Percentiles rank a stretch among this genome's conserved stretches.
Conservation (phyloP, 2,113 vertebrate species). For the Vireo altiloquus region DNA sequence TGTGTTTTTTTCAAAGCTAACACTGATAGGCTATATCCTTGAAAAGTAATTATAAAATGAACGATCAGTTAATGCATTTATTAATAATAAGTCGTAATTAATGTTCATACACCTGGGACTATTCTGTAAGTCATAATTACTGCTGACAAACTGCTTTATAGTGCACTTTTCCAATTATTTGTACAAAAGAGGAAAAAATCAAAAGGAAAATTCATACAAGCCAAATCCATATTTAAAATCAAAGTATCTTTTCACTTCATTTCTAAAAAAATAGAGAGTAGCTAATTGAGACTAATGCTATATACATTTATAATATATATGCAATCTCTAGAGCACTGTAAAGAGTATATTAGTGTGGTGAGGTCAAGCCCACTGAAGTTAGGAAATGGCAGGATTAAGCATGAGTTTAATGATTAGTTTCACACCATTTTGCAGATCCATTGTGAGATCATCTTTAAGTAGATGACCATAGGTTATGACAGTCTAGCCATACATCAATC, state of each 20-base stretch:
- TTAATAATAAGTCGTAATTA: constrained; percentile 16
- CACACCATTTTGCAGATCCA: not conserved
- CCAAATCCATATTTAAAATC: not conserved
- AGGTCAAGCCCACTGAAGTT: not conserved
- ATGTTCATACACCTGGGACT: not conserved
- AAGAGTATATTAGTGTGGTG: not conserved
- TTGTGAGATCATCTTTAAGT: not conserved
- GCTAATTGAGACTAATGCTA: not conserved
- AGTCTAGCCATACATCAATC: not conserved
- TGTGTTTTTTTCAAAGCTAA: not conserved
- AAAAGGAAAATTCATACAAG: not conserved
- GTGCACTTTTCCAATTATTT: not conserved
- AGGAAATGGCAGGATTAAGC: not conserved
- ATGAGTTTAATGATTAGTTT: not conserved
- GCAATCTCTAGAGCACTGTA: not conserved
- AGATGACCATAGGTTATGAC: not conserved
- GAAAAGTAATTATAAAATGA: not conserved
- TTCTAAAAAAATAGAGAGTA: not conserved
- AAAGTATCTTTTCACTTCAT: not conserved
- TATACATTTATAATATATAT: not conserved
- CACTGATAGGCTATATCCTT: not conserved
- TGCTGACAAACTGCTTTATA: not conserved
- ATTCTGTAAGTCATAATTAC: not conserved
- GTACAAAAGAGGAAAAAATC: not conserved
- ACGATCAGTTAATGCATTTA: not conserved